phyloP scores from a whole-genome alignment of 1,140 invertebrate genomes.

The Aphidius ervi region DNA sequence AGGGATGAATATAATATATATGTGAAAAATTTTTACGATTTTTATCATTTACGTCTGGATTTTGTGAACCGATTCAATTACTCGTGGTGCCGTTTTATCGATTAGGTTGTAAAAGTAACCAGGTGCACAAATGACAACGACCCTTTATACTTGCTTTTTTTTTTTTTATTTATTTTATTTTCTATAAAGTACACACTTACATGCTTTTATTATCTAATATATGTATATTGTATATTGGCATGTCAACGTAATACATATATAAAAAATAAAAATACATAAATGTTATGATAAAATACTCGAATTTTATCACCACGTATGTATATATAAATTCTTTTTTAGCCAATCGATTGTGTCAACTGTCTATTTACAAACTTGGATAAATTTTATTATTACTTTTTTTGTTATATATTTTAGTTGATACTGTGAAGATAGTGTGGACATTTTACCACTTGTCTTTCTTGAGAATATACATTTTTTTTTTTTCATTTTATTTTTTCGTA shows the following conservation, averaged over 20 bases:
- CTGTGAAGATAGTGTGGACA: background rate
- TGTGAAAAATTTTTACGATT: conserved; percentile 8
- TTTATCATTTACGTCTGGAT: conserved; percentile 14
- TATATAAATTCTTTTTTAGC: too few relatives aligned
- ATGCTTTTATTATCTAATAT: background rate
- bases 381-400: too few relatives aligned
- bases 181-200: background rate
- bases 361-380: too few relatives aligned
- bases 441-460: conserved; percentile 15
- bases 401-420: too few relatives aligned
- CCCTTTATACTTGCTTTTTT: background rate
- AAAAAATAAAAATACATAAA: background rate
- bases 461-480: conserved; percentile 2
- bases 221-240: too few relatives aligned
- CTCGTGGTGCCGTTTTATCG: conserved; percentile 13
- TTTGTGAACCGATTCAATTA: conserved; percentile 19
- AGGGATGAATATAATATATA: too few relatives aligned
- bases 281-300: too few relatives aligned
- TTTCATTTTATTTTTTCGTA: background rate
- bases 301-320: too few relatives aligned
- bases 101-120: conserved; percentile 22
- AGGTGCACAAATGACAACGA: conserved; percentile 13
- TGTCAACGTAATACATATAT: background rate
- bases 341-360: too few relatives aligned
- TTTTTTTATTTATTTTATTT: conserved; percentile 10